A percentile compares a stretch with the other conserved stretches of the same genome.
These are phyloP conservation scores for Dipodomys merriami DNA, from an alignment of 2,113 vertebrate species.

Conservation along the genomic window DNA sequence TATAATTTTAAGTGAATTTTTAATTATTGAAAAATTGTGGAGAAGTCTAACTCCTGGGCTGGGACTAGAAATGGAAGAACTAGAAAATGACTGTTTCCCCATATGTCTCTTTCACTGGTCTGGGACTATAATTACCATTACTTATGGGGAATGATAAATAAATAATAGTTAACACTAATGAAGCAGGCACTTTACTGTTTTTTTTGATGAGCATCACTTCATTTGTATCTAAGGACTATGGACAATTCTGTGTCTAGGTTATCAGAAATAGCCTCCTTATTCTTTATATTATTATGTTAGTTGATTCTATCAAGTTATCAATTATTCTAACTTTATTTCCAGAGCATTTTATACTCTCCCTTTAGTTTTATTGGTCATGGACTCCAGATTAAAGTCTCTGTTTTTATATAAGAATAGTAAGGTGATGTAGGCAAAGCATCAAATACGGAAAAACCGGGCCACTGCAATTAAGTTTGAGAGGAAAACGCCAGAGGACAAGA, in stretches of 20 bases:
- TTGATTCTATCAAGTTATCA: not conserved
- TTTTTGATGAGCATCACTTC: not conserved
- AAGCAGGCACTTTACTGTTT: not conserved
- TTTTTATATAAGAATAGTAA: not conserved
- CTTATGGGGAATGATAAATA: too few relatives aligned
- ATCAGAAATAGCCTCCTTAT: not conserved
- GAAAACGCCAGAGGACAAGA: not conserved
- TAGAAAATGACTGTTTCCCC: not conserved
- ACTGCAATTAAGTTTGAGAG: constrained; percentile 47
- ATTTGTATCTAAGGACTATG: not conserved
- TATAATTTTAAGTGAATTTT: not conserved
- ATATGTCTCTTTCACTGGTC: not conserved
- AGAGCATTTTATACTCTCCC: not conserved
- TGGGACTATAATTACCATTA: not conserved
- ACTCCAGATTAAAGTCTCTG: not conserved
- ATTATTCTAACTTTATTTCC: not conserved
- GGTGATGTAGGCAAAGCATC: not conserved
- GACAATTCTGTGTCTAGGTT: not conserved
- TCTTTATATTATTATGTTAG: not conserved
- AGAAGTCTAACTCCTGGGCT: not conserved
- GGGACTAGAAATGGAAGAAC: not conserved
- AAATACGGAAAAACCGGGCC: not conserved
- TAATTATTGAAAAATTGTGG: not conserved
- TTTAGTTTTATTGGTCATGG: not conserved
- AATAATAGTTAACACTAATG: not conserved